Conservation (phyloP, 2,797 vertebrate genomes). For the Epinephelus coioides region DNA sequence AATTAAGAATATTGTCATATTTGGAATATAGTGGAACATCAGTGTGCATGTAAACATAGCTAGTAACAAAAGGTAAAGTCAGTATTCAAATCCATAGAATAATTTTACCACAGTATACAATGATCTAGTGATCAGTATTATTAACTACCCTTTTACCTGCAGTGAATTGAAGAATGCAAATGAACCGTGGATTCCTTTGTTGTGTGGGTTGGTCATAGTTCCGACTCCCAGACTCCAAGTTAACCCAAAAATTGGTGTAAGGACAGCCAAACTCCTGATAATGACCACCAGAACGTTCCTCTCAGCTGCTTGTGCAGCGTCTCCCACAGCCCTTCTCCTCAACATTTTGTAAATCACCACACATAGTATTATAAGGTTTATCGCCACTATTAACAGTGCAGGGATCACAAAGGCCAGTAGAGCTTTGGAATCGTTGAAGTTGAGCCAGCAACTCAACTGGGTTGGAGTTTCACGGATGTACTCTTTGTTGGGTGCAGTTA, state of each 20-base stretch:
- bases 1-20: too few species aligned
- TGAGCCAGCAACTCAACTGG: slow-evolving; percentile 89
- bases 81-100: neutral
- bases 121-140: neutral
- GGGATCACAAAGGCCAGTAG: slow-evolving; percentile 93
- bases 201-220: slow-evolving; percentile 20
- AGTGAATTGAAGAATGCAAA: slow-evolving; percentile 84
- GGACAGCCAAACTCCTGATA: slow-evolving; percentile 88
- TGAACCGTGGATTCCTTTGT: slow-evolving; percentile 62
- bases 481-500: slow-evolving; percentile 82
- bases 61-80: neutral
- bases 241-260: slow-evolving; percentile 92
- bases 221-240: slow-evolving; percentile 93
- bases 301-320: slow-evolving; percentile 81
- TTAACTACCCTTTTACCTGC: slow-evolving; percentile 73
- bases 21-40: too few species aligned
- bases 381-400: slow-evolving; percentile 87
- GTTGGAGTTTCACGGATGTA: slow-evolving; percentile 73
- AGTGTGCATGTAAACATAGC: too few species aligned
- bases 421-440: slow-evolving; percentile 86
- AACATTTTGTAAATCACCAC: slow-evolving; percentile 91
- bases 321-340: slow-evolving; percentile 81
- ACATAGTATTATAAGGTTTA: slow-evolving; percentile 87
- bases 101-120: neutral
- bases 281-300: slow-evolving; percentile 86